Conservation (phyloP, 53 echinoderm and acorn worm species). For the Holothuria scabra region DNA sequence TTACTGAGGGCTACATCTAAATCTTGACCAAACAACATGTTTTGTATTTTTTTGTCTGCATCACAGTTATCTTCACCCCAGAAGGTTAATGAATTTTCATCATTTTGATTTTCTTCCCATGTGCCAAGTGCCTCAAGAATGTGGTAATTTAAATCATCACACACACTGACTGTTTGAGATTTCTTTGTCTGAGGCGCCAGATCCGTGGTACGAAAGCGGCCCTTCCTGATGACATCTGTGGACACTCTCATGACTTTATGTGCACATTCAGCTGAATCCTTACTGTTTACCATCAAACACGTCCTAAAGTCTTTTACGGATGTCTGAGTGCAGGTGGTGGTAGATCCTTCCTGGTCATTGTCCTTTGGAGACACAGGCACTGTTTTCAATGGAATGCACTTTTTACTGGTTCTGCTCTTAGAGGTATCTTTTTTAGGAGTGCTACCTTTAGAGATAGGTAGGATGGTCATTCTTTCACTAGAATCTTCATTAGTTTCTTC, state of each 20-base stretch:
- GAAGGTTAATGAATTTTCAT: background rate
- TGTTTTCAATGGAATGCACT: too few species aligned
- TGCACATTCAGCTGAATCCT: background rate
- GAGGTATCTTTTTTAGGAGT: too few species aligned
- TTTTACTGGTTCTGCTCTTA: too few species aligned
- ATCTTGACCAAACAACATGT: conserved; percentile 22
- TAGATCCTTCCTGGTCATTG: background rate
- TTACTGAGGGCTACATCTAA: background rate
- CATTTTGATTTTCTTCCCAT: conserved; percentile 5
- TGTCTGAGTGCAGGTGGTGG: background rate
- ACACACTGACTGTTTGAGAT: background rate
- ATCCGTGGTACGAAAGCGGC: background rate
- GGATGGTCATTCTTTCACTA: too few species aligned
- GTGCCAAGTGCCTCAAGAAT: background rate
- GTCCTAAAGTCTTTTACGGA: background rate
- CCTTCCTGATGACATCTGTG: background rate
- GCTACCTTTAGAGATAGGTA: too few species aligned
- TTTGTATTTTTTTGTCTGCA: conserved; percentile 17
- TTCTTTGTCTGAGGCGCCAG: background rate
- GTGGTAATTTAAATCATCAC: background rate
- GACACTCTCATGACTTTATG: background rate
- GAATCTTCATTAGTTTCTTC: too few species aligned
- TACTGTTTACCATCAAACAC: background rate
- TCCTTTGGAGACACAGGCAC: too few species aligned
- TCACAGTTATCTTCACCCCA: background rate